These are phyloP conservation scores for Parauchenoglanis ngamensis DNA, from an alignment of 2,797 vertebrate genomes.

Conservation along the genomic window DNA sequence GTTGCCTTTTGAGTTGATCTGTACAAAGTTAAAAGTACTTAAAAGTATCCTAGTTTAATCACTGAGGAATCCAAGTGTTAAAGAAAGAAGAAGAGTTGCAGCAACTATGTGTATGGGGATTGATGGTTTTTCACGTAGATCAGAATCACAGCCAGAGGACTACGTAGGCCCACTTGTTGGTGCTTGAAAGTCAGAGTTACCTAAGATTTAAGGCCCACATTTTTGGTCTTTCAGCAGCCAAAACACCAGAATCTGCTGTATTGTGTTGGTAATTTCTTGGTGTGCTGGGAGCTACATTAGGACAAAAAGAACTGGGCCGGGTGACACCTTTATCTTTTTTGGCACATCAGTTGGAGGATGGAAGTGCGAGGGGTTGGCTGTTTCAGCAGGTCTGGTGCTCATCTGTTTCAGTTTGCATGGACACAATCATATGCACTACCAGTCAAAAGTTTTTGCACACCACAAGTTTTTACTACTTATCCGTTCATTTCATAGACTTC, in stretches of 20 bases:
- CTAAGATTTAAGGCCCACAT: not conserved
- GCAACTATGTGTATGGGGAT: not conserved
- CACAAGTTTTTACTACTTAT: too few relatives aligned
- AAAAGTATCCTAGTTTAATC: not conserved
- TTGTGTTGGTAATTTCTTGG: not conserved
- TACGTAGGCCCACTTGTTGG: not conserved
- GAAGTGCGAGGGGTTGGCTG: not conserved
- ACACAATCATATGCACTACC: not conserved
- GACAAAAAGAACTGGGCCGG: not conserved
- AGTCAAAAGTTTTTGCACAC: too few relatives aligned
- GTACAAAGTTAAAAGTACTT: not conserved
- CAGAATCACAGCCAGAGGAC: not conserved
- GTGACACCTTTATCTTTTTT: constrained; percentile 43
- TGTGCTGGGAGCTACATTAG: not conserved
- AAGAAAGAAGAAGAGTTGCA: not conserved
- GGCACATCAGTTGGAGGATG: not conserved
- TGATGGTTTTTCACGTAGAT: not conserved
- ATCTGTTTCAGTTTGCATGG: not conserved
- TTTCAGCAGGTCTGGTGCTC: not conserved
- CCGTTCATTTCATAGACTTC: too few relatives aligned
- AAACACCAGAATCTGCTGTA: not conserved
- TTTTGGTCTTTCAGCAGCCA: not conserved
- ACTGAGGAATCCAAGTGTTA: not conserved
- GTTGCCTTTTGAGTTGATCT: not conserved
- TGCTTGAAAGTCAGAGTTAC: not conserved